Conservation (phyloP, 2,888 invertebrate species). For the Stegophylla sp. region DNA sequence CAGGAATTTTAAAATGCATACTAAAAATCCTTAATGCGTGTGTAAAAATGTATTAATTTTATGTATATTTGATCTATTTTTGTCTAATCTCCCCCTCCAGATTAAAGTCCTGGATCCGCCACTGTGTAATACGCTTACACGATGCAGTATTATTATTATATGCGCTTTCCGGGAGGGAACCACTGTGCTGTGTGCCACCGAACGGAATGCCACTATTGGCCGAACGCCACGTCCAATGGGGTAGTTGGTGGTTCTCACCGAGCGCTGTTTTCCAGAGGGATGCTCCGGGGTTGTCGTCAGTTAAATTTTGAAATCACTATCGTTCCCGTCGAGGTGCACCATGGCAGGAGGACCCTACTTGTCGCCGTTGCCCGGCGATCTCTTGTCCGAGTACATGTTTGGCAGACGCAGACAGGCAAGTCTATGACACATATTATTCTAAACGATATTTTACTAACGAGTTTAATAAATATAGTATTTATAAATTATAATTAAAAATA, state of each 20-base stretch:
- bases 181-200: constrained; percentile 28
- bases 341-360: constrained; percentile 90
- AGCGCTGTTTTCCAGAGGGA: constrained; percentile 39
- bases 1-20: too few species aligned
- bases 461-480: too few species aligned
- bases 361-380: constrained; percentile 83
- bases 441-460: too few species aligned
- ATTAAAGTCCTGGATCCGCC: too few species aligned
- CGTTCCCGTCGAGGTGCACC: constrained; percentile 39
- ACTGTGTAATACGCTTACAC: neutral
- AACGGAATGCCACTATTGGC: constrained; percentile 33
- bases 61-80: too few species aligned
- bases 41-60: too few species aligned
- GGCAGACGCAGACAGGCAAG: constrained; percentile 77
- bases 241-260: constrained; percentile 7
- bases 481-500: too few species aligned
- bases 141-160: neutral
- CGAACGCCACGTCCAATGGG: constrained; percentile 23
- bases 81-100: too few species aligned
- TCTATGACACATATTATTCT: constrained; percentile 58
- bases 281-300: constrained; percentile 20
- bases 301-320: constrained; percentile 54
- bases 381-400: constrained; percentile 92
- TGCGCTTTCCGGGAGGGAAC: neutral
- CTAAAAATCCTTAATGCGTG: too few species aligned